Evolutionary conservation across 2,797 vertebrate genomes (phyloP).

Genomic region (Yasuhikotakia modesta): DNA sequence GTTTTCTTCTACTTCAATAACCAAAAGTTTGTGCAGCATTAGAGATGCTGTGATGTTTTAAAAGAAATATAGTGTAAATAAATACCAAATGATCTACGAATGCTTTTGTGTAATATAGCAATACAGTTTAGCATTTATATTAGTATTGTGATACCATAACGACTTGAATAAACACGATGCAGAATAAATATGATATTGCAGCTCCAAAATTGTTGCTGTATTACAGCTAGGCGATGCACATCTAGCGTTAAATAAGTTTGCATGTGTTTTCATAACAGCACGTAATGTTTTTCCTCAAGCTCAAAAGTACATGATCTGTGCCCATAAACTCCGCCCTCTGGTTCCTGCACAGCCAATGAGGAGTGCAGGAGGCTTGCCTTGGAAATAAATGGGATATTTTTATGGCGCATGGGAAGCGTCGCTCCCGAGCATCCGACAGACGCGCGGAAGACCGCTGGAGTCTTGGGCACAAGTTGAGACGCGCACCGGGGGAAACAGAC

Average conservation of each 20-base stretch:
- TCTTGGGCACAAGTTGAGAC: conserved; percentile 19
- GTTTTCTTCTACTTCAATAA: no score
- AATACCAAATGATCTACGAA: background rate
- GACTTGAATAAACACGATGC: background rate
- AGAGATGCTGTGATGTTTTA: no score
- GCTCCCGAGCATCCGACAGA: conserved; percentile 40
- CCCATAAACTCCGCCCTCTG: conserved; percentile 55
- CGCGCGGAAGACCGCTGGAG: conserved; percentile 32
- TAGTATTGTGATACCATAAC: background rate
- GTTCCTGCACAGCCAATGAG: conserved; percentile 69
- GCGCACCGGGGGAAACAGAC: conserved; percentile 10
- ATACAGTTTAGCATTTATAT: background rate
- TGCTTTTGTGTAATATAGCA: background rate
- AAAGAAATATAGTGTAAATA: no score
- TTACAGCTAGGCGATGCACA: conserved; percentile 1
- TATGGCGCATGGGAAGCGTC: conserved; percentile 52
- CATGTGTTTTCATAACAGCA: conserved; percentile 18
- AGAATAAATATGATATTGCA: background rate
- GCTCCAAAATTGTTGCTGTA: background rate
- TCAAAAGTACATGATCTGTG: conserved; percentile 7
- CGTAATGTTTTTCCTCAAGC: conserved; percentile 3
- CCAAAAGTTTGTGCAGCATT: no score
- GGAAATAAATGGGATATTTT: conserved; percentile 74
- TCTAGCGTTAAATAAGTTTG: background rate
- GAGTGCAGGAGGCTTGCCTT: conserved; percentile 65